Conservation (phyloP, 2,888 invertebrate genomes). For the Pandemis heparana region DNA sequence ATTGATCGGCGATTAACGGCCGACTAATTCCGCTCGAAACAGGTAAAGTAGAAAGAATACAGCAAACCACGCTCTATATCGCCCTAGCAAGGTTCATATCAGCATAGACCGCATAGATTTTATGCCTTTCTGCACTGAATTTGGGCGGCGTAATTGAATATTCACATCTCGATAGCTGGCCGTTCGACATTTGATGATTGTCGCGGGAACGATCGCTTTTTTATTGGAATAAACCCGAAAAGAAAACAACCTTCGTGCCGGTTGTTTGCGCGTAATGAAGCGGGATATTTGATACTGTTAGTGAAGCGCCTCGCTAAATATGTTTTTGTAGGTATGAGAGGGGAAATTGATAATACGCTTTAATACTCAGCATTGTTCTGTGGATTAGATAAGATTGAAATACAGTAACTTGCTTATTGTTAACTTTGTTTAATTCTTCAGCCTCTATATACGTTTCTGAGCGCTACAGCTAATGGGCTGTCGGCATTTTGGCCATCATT, state of each 20-base stretch:
- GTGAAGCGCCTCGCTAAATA: slow-evolving; percentile 1
- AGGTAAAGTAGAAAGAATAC: slow-evolving; percentile 43
- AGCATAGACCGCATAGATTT: slow-evolving; percentile 43
- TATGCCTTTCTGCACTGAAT: slow-evolving; percentile 50
- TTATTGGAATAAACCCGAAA: slow-evolving; percentile 18
- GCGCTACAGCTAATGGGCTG: no score
- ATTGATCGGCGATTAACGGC: slow-evolving; percentile 65
- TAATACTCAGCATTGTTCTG: background rate
- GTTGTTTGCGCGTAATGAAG: slow-evolving; percentile 14
- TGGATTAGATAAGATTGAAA: background rate
- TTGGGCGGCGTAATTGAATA: slow-evolving; percentile 73
- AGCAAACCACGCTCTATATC: slow-evolving; percentile 40
- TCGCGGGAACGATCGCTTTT: slow-evolving; percentile 50
- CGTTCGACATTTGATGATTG: slow-evolving; percentile 66
- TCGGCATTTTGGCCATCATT: no score
- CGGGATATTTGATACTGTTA: slow-evolving; percentile 8
- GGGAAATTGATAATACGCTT: background rate
- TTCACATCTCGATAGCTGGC: slow-evolving; percentile 67
- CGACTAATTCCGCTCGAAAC: slow-evolving; percentile 57
- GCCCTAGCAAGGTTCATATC: slow-evolving; percentile 54
- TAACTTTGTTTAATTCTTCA: no score
- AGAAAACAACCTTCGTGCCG: slow-evolving; percentile 13
- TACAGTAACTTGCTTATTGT: background rate
- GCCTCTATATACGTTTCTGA: no score
- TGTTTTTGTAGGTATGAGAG: background rate